Conservation (phyloP, 92 coral and sea anemone species). For the Bergia puertoricense region DNA sequence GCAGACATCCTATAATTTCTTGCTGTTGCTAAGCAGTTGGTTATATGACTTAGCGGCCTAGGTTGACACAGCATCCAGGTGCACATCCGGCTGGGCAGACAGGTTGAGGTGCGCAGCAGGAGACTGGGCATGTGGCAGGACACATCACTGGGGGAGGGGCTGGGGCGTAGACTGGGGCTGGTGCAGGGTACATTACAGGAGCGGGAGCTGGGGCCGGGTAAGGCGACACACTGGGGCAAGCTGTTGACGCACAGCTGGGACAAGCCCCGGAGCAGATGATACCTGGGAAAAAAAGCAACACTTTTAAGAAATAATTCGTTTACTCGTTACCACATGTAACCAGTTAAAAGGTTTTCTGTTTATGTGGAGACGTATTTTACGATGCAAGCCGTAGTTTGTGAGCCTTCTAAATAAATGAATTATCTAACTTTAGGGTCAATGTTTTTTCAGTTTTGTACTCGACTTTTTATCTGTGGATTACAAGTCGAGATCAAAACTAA, state of each 20-base stretch:
- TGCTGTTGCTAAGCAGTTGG: constrained; percentile 29
- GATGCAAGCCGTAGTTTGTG: no score
- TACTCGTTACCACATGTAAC: neutral
- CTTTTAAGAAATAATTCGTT: no score
- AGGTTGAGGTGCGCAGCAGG: constrained; percentile 26
- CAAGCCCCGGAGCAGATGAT: constrained; percentile 27
- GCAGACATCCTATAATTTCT: neutral
- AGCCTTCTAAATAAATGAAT: no score
- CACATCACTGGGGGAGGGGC: constrained; percentile 13
- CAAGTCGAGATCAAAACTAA: no score
- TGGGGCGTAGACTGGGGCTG: constrained; percentile 42
- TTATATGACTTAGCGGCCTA: neutral
- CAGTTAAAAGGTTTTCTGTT: no score
- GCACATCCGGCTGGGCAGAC: constrained; percentile 26
- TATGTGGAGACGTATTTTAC: no score
- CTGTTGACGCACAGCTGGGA: neutral
- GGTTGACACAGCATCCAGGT: constrained; percentile 20
- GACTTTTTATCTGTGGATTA: no score
- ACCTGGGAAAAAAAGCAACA: neutral
- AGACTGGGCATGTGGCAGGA: constrained; percentile 14
- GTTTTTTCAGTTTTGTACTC: no score
- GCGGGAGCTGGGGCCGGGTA: constrained; percentile 17
- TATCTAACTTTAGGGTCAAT: no score
- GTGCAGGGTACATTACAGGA: constrained; percentile 32
- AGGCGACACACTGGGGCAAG: constrained; percentile 23